Base-by-base conservation (phyloP, 2,888 invertebrate species). In the Hypolimnas misippus region DNA sequence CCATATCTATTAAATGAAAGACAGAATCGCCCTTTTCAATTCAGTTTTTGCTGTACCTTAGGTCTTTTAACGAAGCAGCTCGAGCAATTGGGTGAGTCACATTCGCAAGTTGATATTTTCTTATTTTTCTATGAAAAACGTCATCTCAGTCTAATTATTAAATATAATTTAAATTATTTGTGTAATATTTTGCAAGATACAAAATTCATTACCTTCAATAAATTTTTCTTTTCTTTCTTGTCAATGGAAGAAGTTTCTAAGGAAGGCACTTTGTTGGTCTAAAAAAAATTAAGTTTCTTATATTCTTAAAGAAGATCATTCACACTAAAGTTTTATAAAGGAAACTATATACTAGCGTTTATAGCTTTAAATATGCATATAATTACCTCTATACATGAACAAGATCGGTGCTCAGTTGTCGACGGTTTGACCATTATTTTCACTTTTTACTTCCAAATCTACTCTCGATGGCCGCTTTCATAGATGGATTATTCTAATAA, bases 51-150 rank as follows among this genome's bases (percentile, higher is more conserved):
- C n/a, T n/a, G n/a, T n/a, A 76, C 77, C 70, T 71, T 70, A 4
- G 78, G 80, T 57, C 59, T 74, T 57, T 44, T 65, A 29, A 80
- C 77, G 63, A 80, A 80, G 65, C 79, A 81, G 33, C 69, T 73
- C 17, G 71, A 72, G 61, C 80, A 81, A 0, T 12, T 63, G 10
- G 76, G 76, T 0, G 68, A 64, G 40, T 70, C 31, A 61, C 80
- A 80, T 68, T 79, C 78, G 68, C 79, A 80, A 40, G 66, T 57
- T n/a, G 38, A 25, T 0, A 63, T 70, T 57, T 70, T 73, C 65
- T 74, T 73, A 58, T 70, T 70, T 60, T 70, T 70, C 66, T 33
- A 33, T 7, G 33, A 33, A 33, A 33, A 33, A 42, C 7, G 6
- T 5, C 7, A 6, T 40, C 7, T 16, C 6, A 7, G n/a, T 40